phyloP scores from a whole-genome alignment of 2,888 invertebrate species.

The Philereme transversata region DNA sequence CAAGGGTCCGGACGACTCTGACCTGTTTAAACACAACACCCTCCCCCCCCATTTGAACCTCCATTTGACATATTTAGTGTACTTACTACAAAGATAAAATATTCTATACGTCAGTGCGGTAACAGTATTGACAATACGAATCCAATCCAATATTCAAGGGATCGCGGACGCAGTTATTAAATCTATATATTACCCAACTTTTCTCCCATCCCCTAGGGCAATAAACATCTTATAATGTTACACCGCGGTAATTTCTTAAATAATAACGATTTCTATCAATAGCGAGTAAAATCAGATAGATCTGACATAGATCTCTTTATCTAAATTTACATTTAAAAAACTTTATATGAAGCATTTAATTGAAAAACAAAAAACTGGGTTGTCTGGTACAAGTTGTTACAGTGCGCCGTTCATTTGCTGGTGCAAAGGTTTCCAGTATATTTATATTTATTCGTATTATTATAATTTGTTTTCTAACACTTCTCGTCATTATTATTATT shows the following conservation, averaged over 20 bases:
- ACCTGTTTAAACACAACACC: conserved; percentile 23
- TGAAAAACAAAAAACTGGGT: too few relatives aligned
- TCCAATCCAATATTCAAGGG: conserved; percentile 5
- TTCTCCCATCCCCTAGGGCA: conserved; percentile 13
- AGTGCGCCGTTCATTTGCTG: too few relatives aligned
- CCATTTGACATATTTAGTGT: conserved; percentile 16
- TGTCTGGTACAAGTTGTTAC: too few relatives aligned
- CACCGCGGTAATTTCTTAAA: conserved; percentile 11
- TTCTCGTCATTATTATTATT: too few relatives aligned
- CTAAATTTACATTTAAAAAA: too few relatives aligned
- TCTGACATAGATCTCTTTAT: too few relatives aligned
- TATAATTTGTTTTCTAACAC: too few relatives aligned
- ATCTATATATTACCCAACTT: conserved; percentile 14
- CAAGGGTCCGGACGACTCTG: conserved; percentile 18
- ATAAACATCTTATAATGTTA: conserved; percentile 16
- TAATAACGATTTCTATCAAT: conserved; percentile 16
- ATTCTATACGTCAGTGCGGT: conserved; percentile 3
- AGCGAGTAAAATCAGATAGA: conserved; percentile 13
- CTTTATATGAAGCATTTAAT: too few relatives aligned
- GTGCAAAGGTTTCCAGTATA: too few relatives aligned
- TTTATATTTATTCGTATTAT: too few relatives aligned
- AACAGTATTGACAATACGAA: conserved; percentile 4
- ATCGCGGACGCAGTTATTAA: conserved; percentile 2
- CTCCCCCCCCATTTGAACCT: too few relatives aligned
- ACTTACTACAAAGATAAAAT: neutral